A percentile compares a stretch with the other conserved stretches of the same genome.
phyloP scores from a whole-genome alignment of 64 coral and sea anemone genomes.

The Actinia tenebrosa region DNA sequence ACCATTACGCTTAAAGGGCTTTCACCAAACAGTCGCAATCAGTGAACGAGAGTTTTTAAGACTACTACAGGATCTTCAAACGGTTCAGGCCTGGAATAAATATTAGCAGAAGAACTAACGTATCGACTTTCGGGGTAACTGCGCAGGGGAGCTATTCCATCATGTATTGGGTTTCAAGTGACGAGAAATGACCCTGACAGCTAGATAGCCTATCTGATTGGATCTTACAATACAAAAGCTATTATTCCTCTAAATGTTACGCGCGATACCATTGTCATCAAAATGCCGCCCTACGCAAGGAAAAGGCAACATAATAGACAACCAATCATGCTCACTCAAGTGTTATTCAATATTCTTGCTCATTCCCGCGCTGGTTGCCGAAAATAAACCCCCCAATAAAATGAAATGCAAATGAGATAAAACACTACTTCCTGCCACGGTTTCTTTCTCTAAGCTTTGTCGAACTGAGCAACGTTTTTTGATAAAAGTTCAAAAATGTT shows the following conservation, averaged over 20 bases:
- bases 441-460: neutral
- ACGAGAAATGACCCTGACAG: constrained; percentile 10
- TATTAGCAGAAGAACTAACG: constrained; percentile 5
- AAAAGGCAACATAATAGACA: constrained; percentile 1
- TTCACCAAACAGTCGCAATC: neutral
- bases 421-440: neutral
- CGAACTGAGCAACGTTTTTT: neutral
- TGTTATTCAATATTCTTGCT: neutral
- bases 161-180: constrained; percentile 3
- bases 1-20: neutral
- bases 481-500: neutral
- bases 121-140: neutral
- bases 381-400: neutral
- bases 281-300: neutral
- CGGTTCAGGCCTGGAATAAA: constrained; percentile 11
- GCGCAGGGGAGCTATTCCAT: constrained; percentile 23
- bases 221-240: constrained; percentile 12
- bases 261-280: constrained; percentile 9
- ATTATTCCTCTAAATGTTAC: constrained; percentile 27
- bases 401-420: neutral
- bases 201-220: constrained; percentile 18
- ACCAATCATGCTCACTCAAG: neutral
- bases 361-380: neutral
- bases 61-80: neutral
- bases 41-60: neutral